These are phyloP conservation scores for Eubasilissa splendida DNA, from an alignment of 2,888 invertebrate genomes.

Conservation along the genomic window DNA sequence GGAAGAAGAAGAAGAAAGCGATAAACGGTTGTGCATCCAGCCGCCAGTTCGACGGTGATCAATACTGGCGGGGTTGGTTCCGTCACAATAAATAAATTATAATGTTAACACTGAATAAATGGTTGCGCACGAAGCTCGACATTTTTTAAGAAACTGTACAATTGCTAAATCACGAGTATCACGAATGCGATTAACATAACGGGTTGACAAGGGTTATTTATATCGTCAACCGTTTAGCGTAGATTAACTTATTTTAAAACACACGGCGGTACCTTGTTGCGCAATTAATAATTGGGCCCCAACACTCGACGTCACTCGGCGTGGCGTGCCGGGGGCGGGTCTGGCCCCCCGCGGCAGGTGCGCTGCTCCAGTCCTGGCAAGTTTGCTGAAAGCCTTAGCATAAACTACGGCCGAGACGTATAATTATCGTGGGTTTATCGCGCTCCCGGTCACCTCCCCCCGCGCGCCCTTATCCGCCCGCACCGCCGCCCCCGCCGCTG, in stretches of 20 bases:
- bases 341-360: background rate
- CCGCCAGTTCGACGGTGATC: too few species aligned
- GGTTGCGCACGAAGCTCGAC: too few species aligned
- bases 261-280: background rate
- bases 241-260: slow-evolving; percentile 1
- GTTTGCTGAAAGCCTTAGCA: slow-evolving; percentile 27
- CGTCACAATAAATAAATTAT: too few species aligned
- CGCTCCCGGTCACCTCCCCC: background rate
- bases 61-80: too few species aligned
- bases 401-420: slow-evolving; percentile 24
- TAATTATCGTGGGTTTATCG: slow-evolving; percentile 25
- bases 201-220: background rate
- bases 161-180: too few species aligned
- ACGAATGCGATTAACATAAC: background rate
- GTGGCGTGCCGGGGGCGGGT: background rate
- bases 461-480: background rate
- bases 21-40: too few species aligned
- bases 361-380: background rate
- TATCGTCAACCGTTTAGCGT: background rate
- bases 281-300: background rate
- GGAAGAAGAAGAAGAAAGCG: too few species aligned
- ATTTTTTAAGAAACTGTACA: too few species aligned
- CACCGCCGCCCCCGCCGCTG: background rate
- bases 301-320: background rate
- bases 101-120: too few species aligned